Evolutionary conservation across 1,140 invertebrate species (phyloP).

Genomic region (Drosophila rhopaloa): DNA sequence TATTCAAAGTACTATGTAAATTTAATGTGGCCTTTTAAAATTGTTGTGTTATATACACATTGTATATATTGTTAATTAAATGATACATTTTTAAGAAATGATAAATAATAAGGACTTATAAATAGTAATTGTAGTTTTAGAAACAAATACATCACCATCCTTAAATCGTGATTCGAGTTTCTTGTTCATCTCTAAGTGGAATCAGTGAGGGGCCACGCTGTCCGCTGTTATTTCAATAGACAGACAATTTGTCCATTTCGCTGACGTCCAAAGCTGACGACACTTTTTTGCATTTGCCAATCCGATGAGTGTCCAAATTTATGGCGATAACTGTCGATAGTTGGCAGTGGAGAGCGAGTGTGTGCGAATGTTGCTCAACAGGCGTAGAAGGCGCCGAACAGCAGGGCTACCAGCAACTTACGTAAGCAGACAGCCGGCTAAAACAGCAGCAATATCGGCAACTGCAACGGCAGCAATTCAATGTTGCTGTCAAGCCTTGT

Average conservation of each 20-base stretch:
- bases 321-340: slow-evolving; percentile 83
- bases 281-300: slow-evolving; percentile 70
- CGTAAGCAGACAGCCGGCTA: slow-evolving; percentile 63
- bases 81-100: too few relatives aligned
- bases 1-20: too few relatives aligned
- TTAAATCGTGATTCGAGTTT: slow-evolving; percentile 5
- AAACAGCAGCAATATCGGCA: slow-evolving; percentile 28
- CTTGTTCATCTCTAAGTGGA: slow-evolving; percentile 22
- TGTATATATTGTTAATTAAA: too few relatives aligned
- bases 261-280: slow-evolving; percentile 49
- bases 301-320: slow-evolving; percentile 79
- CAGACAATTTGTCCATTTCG: slow-evolving; percentile 74
- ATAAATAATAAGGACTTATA: too few relatives aligned
- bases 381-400: slow-evolving; percentile 39
- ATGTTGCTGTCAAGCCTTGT: slow-evolving; percentile 70
- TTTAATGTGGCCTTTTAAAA: too few relatives aligned
- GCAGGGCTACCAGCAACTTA: slow-evolving; percentile 64
- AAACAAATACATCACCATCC: too few relatives aligned
- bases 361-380: slow-evolving; percentile 73
- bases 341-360: slow-evolving; percentile 54
- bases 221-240: slow-evolving; percentile 45
- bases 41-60: too few relatives aligned
- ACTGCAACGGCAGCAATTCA: slow-evolving; percentile 61
- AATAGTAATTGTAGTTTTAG: too few relatives aligned
- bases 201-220: slow-evolving; percentile 5